phyloP scores from a whole-genome alignment of 2,113 vertebrate genomes.

The Oryzias woworae region DNA sequence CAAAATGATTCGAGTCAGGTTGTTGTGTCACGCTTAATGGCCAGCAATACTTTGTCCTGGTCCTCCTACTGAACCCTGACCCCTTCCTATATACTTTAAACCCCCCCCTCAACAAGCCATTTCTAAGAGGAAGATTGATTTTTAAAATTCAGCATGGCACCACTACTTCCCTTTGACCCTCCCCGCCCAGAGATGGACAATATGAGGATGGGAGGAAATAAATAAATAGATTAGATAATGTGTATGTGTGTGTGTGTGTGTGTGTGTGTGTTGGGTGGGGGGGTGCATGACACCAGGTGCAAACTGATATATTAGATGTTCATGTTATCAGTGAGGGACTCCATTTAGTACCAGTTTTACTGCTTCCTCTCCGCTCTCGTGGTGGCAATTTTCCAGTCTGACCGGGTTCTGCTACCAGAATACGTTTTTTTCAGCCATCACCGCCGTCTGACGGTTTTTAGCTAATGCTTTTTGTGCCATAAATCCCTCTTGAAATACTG shows the following conservation, averaged over 20 bases:
- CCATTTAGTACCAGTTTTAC: conserved; percentile 69
- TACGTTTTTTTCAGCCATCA: conserved; percentile 53
- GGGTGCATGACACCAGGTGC: conserved; percentile 81
- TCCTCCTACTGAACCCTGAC: conserved; percentile 44
- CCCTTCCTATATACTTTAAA: conserved; percentile 16
- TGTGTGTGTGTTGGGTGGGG: neutral
- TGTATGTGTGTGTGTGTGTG: conserved; percentile 22
- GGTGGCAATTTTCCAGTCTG: conserved; percentile 80
- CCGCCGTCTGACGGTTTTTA: conserved; percentile 72
- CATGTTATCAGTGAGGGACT: conserved; percentile 76
- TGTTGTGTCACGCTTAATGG: conserved; percentile 87
- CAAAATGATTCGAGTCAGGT: conserved; percentile 69
- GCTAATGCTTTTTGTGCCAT: conserved; percentile 77
- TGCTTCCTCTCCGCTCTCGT: conserved; percentile 62
- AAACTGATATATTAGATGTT: conserved; percentile 88
- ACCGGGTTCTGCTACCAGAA: conserved; percentile 67
- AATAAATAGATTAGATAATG: conserved; percentile 48
- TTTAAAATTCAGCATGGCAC: conserved; percentile 78
- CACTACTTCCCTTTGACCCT: conserved; percentile 86
- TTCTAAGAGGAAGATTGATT: conserved; percentile 92
- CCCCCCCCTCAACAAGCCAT: conserved; percentile 80
- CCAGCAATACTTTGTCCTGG: conserved; percentile 80
- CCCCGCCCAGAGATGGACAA: conserved; percentile 82
- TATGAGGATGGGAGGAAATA: conserved; percentile 84
- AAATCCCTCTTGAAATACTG: conserved; percentile 78